phyloP scores from a whole-genome alignment of 2,797 vertebrate genomes.

The Sciurus vulgaris region DNA sequence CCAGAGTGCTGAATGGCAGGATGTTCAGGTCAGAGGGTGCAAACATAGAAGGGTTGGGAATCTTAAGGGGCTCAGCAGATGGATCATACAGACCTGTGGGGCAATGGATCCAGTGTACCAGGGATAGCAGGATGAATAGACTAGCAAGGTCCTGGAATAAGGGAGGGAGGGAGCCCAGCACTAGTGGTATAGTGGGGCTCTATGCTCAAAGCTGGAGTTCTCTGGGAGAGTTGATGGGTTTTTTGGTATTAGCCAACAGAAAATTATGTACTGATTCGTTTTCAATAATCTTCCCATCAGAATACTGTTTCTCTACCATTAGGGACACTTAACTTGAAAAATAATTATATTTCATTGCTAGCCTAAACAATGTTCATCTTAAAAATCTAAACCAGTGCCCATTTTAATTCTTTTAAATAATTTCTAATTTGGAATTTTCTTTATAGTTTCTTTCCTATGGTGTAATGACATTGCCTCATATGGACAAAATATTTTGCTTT shows the following conservation, averaged over 20 bases:
- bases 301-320: neutral
- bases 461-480: neutral
- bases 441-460: neutral
- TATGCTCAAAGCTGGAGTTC: neutral
- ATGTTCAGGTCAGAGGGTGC: neutral
- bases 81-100: neutral
- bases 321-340: neutral
- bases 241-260: neutral
- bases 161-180: neutral
- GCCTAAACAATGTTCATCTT: neutral
- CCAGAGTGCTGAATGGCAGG: neutral
- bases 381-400: neutral
- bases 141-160: neutral
- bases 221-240: neutral
- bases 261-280: neutral
- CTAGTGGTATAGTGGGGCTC: neutral
- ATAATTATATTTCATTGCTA: neutral
- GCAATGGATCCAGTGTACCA: neutral
- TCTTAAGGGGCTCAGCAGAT: neutral
- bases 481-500: constrained; percentile 5
- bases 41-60: neutral
- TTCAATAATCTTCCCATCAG: neutral
- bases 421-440: constrained; percentile 40
- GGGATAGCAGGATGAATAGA: neutral
- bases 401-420: neutral